phyloP scores from a whole-genome alignment of 2,888 invertebrate species.

The Drosophila quinaria region DNA sequence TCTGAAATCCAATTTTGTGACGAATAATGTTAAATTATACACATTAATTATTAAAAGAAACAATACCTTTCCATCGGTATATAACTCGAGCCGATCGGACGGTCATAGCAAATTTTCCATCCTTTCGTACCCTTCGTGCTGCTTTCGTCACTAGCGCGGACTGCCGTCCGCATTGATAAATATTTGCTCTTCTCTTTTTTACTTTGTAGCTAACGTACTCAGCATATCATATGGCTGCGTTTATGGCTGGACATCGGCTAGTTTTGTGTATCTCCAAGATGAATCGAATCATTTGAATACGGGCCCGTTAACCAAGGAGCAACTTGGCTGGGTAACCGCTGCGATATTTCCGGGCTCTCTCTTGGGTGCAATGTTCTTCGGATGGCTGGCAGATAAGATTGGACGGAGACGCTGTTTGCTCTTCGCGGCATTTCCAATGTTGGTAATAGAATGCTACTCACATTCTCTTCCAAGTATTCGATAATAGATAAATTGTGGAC shows the following conservation, averaged over 20 bases:
- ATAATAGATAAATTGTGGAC: no score
- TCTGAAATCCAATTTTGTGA: no score
- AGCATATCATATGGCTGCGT: constrained; percentile 26
- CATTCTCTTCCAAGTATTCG: background rate
- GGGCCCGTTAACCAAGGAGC: constrained; percentile 7
- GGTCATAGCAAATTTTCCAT: no score
- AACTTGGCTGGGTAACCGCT: constrained; percentile 25
- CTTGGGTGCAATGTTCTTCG: constrained; percentile 21
- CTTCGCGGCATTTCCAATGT: constrained; percentile 7
- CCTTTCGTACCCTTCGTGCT: no score
- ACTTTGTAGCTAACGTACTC: constrained; percentile 14
- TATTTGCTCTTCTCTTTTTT: background rate
- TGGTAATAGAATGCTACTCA: constrained; percentile 6
- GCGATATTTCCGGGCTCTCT: constrained; percentile 20
- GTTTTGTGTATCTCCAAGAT: constrained; percentile 32
- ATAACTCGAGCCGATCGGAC: no score
- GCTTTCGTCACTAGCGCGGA: no score
- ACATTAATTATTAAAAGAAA: no score
- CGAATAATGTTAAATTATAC: no score
- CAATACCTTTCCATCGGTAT: no score
- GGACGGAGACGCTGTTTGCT: constrained; percentile 32
- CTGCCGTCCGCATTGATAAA: no score
- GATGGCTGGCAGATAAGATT: constrained; percentile 28
- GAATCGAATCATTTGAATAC: constrained; percentile 3
- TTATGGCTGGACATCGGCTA: constrained; percentile 33